Conservation (phyloP, 1,140 invertebrate genomes). For the silkworm (Bombyx mori) region DNA sequence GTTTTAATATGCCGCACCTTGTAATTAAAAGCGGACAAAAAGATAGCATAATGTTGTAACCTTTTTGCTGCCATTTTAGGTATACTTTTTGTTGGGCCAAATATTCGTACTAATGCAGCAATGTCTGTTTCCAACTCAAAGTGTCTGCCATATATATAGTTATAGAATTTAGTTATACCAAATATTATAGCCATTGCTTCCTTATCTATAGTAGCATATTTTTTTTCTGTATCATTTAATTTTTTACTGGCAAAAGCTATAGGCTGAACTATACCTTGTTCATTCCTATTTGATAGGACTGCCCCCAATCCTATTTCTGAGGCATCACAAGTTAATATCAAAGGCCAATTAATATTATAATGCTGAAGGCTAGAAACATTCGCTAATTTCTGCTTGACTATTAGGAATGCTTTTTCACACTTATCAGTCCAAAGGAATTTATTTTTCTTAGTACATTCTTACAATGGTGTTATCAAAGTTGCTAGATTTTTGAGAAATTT, state of each 20-base stretch:
- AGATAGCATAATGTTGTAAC: constrained; percentile 26
- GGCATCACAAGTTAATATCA: background rate
- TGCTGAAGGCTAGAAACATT: background rate
- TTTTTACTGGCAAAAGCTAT: constrained; percentile 6
- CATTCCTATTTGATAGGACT: constrained; percentile 2
- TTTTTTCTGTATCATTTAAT: constrained; percentile 14
- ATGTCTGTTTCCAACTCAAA: constrained; percentile 26
- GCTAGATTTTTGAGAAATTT: constrained; percentile 20
- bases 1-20: constrained; percentile 20
- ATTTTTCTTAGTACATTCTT: constrained; percentile 18
- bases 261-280: background rate
- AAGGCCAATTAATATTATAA: too few relatives aligned
- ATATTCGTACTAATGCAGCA: constrained; percentile 21
- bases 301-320: constrained; percentile 3
- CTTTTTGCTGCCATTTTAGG: constrained; percentile 25
- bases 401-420: constrained; percentile 10
- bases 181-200: constrained; percentile 22
- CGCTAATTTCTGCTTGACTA: constrained; percentile 5
- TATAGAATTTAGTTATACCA: constrained; percentile 25
- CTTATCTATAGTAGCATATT: constrained; percentile 16
- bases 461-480: constrained; percentile 13
- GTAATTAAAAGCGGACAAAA: constrained; percentile 7
- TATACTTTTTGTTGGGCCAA: constrained; percentile 21
- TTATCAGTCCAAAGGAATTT: constrained; percentile 17
- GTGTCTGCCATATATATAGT: constrained; percentile 12